Evolutionary conservation across 2,113 vertebrate genomes (phyloP).

Genomic region (Pygoscelis antarcticus): DNA sequence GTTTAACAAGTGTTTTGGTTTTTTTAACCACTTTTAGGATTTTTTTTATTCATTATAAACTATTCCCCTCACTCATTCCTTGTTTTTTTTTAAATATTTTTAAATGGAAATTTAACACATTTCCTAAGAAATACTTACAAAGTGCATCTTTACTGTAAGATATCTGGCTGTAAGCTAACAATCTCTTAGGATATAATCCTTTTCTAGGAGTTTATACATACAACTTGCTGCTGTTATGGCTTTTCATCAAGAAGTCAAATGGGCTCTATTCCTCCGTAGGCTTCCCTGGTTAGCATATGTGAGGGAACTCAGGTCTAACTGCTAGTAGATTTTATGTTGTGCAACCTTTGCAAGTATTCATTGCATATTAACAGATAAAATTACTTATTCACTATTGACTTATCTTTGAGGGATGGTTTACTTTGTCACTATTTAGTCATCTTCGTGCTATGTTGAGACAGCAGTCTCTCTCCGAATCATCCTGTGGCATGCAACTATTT

Average conservation of each 20-base stretch:
- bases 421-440: constrained; percentile 34
- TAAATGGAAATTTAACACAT: neutral
- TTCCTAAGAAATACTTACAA: neutral
- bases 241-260: neutral
- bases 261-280: neutral
- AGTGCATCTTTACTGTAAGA: neutral
- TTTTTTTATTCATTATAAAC: neutral
- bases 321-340: constrained; percentile 18
- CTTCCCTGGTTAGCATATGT: neutral
- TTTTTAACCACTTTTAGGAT: neutral
- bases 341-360: constrained; percentile 35
- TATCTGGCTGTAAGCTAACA: neutral
- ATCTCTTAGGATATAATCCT: neutral
- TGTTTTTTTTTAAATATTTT: neutral
- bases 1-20: neutral
- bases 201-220: neutral
- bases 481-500: neutral
- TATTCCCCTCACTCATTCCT: neutral
- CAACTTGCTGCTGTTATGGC: neutral
- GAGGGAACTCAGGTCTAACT: constrained; percentile 4
- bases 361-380: constrained; percentile 38
- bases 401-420: constrained; percentile 34
- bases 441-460: neutral
- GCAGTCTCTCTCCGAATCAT: neutral
- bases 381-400: constrained; percentile 38